Evolutionary conservation across 2,797 vertebrate species (phyloP), one percentile per base, ranked within the genome.

Genomic region (Odontamblyopus rebecca): DNA sequence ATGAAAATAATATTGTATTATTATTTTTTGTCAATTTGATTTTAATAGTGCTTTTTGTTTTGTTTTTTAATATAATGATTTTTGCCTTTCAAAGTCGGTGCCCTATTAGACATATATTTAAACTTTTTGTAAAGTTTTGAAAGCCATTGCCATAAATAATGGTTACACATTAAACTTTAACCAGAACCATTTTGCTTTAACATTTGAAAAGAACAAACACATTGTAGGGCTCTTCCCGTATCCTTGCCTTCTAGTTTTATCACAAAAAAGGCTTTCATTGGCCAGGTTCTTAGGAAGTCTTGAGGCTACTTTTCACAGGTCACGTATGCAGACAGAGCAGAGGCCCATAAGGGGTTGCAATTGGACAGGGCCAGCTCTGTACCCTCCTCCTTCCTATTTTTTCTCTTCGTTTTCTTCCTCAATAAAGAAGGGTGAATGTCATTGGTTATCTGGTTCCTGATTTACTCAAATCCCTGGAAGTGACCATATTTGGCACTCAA

Each of bases 401-500:
- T 66, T 56, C 16, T 30, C 19, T 32, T 26, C 1, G 4, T 30
- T 32, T 35, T 67, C 7, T 53, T 30, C 2, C 65, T 67, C 74
- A 82, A 70, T 74, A 35, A 30, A 68, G 72, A 54, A 82, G 73
- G 71, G 70, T 61, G 71, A 63, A 76, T 89, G 69, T 88, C 77
- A 81, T 83, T 87, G 81, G 83, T 78, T 85, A 82, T 65, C 79
- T 81, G 68, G 41, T 84, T 85, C 72, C 65, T 74, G 79, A 88
- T 85, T 74, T 75, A 74, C 76, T 86, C 61, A 76, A 30, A 77
- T 86, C 84, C 76, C 72, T 83, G 79, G 82, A 89, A 91, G 90
- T 86, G 79, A 87, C 91, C 89, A 89, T 91, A 89, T 92, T 90
- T 90, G 87, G 85, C 69, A 76, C 77, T 86, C 66, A 61, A 53